phyloP scores from a whole-genome alignment of 2,888 invertebrate genomes.

The Dyspetes luteomarginatus region DNA sequence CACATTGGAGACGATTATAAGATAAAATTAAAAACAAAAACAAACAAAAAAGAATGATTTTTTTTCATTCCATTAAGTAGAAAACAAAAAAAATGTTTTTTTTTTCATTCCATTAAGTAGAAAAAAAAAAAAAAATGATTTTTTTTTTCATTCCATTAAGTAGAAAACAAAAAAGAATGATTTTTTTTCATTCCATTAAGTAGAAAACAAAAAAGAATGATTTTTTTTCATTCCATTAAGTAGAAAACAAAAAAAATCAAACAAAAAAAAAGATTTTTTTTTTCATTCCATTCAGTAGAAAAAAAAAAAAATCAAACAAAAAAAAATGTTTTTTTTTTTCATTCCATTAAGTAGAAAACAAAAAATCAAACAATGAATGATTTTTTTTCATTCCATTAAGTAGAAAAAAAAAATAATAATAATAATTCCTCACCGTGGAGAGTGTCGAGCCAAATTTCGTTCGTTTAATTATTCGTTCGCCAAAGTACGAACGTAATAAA shows the following conservation, averaged over 20 bases:
- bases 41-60: background rate
- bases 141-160: background rate
- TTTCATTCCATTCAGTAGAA: background rate
- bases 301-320: background rate
- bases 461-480: constrained; percentile 72
- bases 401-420: background rate
- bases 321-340: background rate
- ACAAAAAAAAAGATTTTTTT: background rate
- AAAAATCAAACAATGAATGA: constrained; percentile 5
- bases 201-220: background rate
- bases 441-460: constrained; percentile 78
- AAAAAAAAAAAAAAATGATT: background rate
- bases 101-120: background rate
- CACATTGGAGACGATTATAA: too few species aligned
- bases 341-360: too few species aligned
- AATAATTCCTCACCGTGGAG: constrained; percentile 76
- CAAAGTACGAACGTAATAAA: constrained; percentile 77
- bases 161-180: background rate
- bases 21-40: background rate
- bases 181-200: background rate
- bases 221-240: too few species aligned
- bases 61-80: background rate
- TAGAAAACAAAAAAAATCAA: background rate
- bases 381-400: background rate
- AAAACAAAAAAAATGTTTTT: constrained; percentile 8